Evolutionary conservation across 2,888 invertebrate genomes (phyloP).

Genomic region (Meteorus cinctellus): DNA sequence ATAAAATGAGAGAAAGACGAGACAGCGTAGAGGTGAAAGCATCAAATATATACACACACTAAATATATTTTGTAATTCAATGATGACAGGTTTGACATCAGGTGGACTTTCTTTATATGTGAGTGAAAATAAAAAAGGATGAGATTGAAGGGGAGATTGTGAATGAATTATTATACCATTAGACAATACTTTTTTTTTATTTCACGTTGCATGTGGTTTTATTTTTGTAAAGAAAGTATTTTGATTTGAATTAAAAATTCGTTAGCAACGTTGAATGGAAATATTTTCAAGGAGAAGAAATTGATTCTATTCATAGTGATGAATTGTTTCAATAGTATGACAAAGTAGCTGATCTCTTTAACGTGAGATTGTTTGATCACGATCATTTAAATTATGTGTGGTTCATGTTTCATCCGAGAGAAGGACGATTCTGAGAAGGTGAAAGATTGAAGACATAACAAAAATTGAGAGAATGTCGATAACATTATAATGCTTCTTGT

Average conservation of each 20-base stretch:
- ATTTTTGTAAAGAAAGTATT: neutral
- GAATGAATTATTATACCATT: neutral
- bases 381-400: neutral
- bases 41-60: neutral
- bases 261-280: neutral
- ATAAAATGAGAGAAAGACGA: conserved; percentile 3
- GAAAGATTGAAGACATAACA: neutral
- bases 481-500: neutral
- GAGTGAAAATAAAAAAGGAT: neutral
- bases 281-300: neutral
- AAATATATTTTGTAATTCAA: conserved; percentile 22
- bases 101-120: conserved; percentile 6
- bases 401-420: neutral
- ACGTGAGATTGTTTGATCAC: neutral
- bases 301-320: too few relatives aligned
- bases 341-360: neutral
- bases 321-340: neutral
- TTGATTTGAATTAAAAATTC: conserved; percentile 1
- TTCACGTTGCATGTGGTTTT: neutral
- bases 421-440: neutral
- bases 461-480: neutral
- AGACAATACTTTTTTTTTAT: conserved; percentile 2
- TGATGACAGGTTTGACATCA: conserved; percentile 22
- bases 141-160: neutral
- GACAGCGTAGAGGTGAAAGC: conserved; percentile 21